Evolutionary conservation across 2,888 invertebrate species (phyloP).

Genomic region (Cosmia pyralina): DNA sequence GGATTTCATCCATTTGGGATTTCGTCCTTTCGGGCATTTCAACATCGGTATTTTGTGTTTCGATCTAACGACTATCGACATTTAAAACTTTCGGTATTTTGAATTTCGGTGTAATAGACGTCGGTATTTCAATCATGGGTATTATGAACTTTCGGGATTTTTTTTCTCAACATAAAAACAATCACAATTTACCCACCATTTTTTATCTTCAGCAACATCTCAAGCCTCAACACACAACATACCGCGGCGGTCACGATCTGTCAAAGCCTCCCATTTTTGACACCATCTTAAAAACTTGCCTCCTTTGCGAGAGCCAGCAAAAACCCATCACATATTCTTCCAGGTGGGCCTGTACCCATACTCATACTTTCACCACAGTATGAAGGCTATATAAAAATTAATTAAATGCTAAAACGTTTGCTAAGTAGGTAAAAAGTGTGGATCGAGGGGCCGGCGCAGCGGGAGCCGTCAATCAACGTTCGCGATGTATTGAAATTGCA

Average conservation of each 20-base stretch:
- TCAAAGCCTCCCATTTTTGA: slow-evolving; percentile 57
- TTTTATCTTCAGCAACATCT: slow-evolving; percentile 36
- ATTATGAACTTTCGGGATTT: too few species aligned
- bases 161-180: slow-evolving; percentile 7
- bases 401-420: slow-evolving; percentile 71
- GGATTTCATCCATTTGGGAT: too few species aligned
- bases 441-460: slow-evolving; percentile 70
- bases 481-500: slow-evolving; percentile 73
- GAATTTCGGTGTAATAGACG: too few species aligned
- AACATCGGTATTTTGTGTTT: too few species aligned
- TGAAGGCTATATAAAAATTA: slow-evolving; percentile 60
- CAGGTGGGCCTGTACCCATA: slow-evolving; percentile 54
- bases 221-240: slow-evolving; percentile 19
- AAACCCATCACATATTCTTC: slow-evolving; percentile 42
- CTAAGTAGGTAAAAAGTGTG: slow-evolving; percentile 76
- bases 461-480: slow-evolving; percentile 81
- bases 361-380: slow-evolving; percentile 31
- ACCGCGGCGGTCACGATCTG: slow-evolving; percentile 28
- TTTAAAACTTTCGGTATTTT: too few species aligned
- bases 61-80: too few species aligned
- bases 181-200: slow-evolving; percentile 12
- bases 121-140: too few species aligned
- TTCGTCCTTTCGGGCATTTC: too few species aligned
- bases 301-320: slow-evolving; percentile 17
- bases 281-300: slow-evolving; percentile 50